A percentile compares a stretch with the other conserved stretches of the same genome.
These are phyloP conservation scores for Diuraphis noxia DNA, from an alignment of 1,140 invertebrate species.

Conservation along the genomic window DNA sequence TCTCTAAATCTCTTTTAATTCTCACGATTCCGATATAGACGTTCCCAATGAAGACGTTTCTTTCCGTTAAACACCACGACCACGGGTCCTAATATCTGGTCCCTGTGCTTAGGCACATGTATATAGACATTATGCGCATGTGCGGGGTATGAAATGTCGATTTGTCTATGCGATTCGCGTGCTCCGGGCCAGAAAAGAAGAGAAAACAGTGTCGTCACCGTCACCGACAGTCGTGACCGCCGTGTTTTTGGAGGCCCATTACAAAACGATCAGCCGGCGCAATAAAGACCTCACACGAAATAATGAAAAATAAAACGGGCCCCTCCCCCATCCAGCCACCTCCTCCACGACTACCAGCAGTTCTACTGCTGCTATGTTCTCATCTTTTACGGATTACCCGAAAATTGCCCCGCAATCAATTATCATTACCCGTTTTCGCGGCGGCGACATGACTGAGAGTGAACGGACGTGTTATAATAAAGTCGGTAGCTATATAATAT, in stretches of 20 bases:
- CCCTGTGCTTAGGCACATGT: not conserved
- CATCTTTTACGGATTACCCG: constrained; percentile 53
- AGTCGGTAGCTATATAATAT: not conserved
- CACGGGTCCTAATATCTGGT: not conserved
- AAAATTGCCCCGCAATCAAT: constrained; percentile 52
- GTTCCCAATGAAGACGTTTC: not conserved
- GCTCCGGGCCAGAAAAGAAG: not conserved
- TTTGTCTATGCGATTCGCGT: constrained; percentile 38
- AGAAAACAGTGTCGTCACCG: constrained; percentile 37
- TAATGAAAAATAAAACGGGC: constrained; percentile 47
- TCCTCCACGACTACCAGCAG: not conserved
- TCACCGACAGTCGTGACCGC: constrained; percentile 39
- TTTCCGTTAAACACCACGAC: not conserved
- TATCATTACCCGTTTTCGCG: constrained; percentile 49
- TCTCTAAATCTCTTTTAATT: constrained; percentile 10
- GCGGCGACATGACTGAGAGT: not conserved
- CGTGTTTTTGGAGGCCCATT: constrained; percentile 37
- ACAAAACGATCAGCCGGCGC: constrained; percentile 51
- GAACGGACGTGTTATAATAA: constrained; percentile 24
- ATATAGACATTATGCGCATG: not conserved
- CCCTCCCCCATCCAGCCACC: not conserved
- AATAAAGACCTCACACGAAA: constrained; percentile 54
- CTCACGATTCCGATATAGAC: not conserved
- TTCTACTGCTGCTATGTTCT: not conserved
- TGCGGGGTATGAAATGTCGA: constrained; percentile 33